Evolutionary conservation across 2,888 invertebrate genomes (phyloP).

Genomic region (Lasioglossum calceatum): DNA sequence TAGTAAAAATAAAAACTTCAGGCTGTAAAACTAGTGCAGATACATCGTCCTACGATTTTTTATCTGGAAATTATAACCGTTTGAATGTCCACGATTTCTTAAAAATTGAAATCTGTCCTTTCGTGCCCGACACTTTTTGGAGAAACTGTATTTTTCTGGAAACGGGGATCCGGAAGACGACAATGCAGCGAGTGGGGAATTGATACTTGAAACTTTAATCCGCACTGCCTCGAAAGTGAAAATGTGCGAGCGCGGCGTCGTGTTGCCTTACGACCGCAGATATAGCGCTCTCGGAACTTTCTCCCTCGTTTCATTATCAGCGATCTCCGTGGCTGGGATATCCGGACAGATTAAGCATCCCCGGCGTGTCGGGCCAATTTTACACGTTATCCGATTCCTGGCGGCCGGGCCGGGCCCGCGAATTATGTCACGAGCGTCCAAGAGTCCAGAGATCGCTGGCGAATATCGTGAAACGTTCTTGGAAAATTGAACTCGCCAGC

Average conservation of each 20-base stretch:
- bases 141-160: neutral
- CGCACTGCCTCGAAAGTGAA: neutral
- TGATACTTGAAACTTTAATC: conserved; percentile 15
- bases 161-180: neutral
- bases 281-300: conserved; percentile 1
- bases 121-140: no score
- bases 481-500: neutral
- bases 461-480: neutral
- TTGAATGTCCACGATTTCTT: no score
- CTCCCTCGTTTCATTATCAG: conserved; percentile 25
- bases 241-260: neutral
- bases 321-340: neutral
- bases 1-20: no score
- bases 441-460: neutral
- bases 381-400: conserved; percentile 15
- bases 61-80: no score
- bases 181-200: neutral
- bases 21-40: no score
- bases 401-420: neutral
- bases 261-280: neutral
- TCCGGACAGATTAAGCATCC: conserved; percentile 22
- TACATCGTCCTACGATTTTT: no score
- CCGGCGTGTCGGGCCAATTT: conserved; percentile 4
- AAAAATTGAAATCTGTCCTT: no score
- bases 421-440: neutral